phyloP scores from a whole-genome alignment of 2,113 vertebrate genomes.

The Microtus ochrogaster region DNA sequence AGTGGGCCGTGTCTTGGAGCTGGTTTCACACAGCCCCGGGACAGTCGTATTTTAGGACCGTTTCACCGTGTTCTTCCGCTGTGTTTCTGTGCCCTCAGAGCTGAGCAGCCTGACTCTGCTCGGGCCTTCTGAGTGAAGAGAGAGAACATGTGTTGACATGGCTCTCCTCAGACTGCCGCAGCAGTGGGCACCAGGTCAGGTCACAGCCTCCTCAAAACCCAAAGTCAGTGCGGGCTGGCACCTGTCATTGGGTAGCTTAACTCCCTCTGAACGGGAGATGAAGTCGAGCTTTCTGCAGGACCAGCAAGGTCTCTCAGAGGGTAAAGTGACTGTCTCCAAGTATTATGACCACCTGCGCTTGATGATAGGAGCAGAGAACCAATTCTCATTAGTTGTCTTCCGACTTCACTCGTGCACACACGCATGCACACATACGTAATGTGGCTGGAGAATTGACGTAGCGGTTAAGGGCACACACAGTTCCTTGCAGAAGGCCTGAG shows the following conservation, averaged over 20 bases:
- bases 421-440: not conserved
- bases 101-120: not conserved
- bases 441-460: not conserved
- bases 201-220: not conserved
- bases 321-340: too few relatives aligned
- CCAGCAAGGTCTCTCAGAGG: not conserved
- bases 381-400: not conserved
- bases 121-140: not conserved
- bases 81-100: not conserved
- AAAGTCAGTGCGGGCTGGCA: not conserved
- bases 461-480: not conserved
- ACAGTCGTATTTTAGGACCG: not conserved
- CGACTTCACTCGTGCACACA: too few relatives aligned
- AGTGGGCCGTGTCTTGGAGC: conserved; percentile 61
- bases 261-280: not conserved
- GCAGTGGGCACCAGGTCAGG: not conserved
- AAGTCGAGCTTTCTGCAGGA: not conserved
- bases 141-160: not conserved
- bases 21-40: not conserved
- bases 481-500: not conserved
- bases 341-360: not conserved
- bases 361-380: not conserved
- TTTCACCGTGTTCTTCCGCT: not conserved
- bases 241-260: not conserved
- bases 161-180: not conserved